A percentile compares a stretch with the other conserved stretches of the same genome.
Evolutionary conservation across 2,113 vertebrate genomes (phyloP).

Genomic region (Lagopus leucura): DNA sequence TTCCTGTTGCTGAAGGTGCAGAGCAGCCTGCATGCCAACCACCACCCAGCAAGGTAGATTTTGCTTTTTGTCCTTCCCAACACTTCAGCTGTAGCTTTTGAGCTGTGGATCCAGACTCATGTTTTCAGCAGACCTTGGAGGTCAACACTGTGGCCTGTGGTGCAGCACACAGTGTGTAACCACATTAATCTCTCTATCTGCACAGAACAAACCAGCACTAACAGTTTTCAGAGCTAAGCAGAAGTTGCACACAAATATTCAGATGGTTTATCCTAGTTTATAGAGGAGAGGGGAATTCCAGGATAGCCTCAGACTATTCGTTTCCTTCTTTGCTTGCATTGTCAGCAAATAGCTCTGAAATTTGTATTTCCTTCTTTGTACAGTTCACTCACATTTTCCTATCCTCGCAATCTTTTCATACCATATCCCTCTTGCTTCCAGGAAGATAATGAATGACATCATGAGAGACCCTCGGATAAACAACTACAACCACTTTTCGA

Average conservation of each 20-base stretch:
- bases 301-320: accelerated
- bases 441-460: slow-evolving; percentile 47
- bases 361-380: neutral
- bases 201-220: neutral
- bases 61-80: neutral
- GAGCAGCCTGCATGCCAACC: neutral
- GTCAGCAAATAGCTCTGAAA: neutral
- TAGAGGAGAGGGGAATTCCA: neutral
- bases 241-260: neutral
- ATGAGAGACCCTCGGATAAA: slow-evolving; percentile 60
- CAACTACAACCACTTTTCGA: slow-evolving; percentile 66
- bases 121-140: neutral
- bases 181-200: neutral
- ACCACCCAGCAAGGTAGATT: slow-evolving; percentile 56
- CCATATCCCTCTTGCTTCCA: slow-evolving; percentile 16
- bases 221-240: neutral
- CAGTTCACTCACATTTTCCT: neutral
- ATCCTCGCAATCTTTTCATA: neutral
- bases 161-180: neutral
- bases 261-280: neutral
- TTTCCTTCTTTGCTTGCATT: accelerated
- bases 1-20: slow-evolving; percentile 69
- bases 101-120: accelerated
- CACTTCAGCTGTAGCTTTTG: neutral
- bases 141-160: neutral